These are phyloP conservation scores for Uloborus diversus DNA, from an alignment of 1,140 invertebrate species.

Conservation along the genomic window DNA sequence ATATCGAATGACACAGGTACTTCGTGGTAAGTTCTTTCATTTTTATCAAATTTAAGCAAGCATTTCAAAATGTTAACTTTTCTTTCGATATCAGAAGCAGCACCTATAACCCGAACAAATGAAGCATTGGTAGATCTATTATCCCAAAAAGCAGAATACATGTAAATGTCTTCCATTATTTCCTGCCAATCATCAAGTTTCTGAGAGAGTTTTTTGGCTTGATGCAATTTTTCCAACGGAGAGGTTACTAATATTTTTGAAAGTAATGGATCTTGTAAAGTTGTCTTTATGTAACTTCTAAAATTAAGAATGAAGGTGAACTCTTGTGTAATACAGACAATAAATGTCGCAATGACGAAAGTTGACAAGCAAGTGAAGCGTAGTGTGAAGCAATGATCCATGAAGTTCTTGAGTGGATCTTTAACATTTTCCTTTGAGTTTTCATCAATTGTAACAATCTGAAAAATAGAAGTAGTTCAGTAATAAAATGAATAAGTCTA, in stretches of 20 bases:
- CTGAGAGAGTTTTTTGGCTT: not conserved
- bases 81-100: not conserved
- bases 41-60: not conserved
- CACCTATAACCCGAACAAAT: constrained; percentile 31
- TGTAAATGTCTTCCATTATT: constrained; percentile 6
- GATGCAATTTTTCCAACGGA: not conserved
- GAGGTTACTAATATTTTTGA: not conserved
- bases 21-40: not conserved
- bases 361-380: not conserved
- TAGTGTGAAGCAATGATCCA: constrained; percentile 8
- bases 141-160: constrained; percentile 53
- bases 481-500: too few species aligned
- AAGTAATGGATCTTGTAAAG: too few species aligned
- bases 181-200: constrained; percentile 14
- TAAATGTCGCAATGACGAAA: not conserved
- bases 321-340: constrained; percentile 16
- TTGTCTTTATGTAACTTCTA: constrained; percentile 12
- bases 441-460: too few species aligned
- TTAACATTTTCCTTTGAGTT: too few species aligned
- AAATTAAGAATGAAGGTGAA: constrained; percentile 36
- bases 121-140: not conserved
- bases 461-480: too few species aligned
- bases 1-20: not conserved
- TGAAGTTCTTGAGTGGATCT: too few species aligned
- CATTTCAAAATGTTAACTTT: constrained; percentile 3